Percentiles rank a stretch among this genome's conserved stretches.
Evolutionary conservation across 2,888 invertebrate species (phyloP).

Genomic region (Tetragonisca angustula): DNA sequence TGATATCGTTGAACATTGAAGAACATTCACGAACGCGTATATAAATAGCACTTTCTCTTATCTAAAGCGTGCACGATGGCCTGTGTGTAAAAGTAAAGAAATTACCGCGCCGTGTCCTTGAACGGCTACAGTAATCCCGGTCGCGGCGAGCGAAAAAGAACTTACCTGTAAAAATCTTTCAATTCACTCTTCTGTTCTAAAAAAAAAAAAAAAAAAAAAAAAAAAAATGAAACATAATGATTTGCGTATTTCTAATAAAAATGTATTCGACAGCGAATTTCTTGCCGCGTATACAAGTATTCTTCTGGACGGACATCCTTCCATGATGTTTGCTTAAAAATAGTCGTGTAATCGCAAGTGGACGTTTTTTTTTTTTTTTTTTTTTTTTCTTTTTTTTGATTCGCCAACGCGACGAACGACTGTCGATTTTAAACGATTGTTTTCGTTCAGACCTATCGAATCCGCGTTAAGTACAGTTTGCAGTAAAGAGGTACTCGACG

Average conservation of each 20-base stretch:
- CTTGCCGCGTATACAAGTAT: conserved; percentile 34
- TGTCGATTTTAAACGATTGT: background rate
- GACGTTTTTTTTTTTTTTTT: too few relatives aligned
- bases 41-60: conserved; percentile 64
- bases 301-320: conserved; percentile 66
- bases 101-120: conserved; percentile 23
- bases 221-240: background rate
- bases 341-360: conserved; percentile 44
- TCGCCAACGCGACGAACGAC: background rate
- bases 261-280: background rate
- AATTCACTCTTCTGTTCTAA: background rate
- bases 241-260: background rate
- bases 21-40: conserved; percentile 56
- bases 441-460: conserved; percentile 19
- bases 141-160: conserved; percentile 39
- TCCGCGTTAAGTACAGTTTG: background rate
- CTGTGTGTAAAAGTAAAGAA: conserved; percentile 65
- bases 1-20: conserved; percentile 55
- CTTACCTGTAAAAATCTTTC: background rate
- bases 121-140: conserved; percentile 27
- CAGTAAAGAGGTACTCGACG: too few relatives aligned
- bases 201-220: too few relatives aligned
- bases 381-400: too few relatives aligned
- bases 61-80: conserved; percentile 53
- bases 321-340: conserved; percentile 52